Percentiles rank a stretch among this genome's conserved stretches.
Conservation (phyloP, 2,113 vertebrate species). For the Sardina pilchardus region DNA sequence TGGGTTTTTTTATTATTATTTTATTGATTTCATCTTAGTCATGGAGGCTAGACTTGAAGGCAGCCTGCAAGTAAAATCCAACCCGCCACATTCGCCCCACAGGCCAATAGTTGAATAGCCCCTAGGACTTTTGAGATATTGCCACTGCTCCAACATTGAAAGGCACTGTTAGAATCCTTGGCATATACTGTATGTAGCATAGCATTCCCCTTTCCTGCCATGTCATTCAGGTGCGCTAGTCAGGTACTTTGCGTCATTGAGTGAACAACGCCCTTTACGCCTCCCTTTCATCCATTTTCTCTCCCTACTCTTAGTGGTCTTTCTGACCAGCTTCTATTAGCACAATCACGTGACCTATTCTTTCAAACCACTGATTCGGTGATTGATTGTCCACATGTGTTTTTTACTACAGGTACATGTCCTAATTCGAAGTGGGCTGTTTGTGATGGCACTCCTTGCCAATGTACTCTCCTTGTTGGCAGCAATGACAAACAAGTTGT, state of each 20-base stretch:
- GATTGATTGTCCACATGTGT: background rate
- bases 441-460: slow-evolving; percentile 14
- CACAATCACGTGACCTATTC: background rate
- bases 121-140: too few relatives aligned
- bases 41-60: too few relatives aligned
- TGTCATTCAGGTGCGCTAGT: background rate
- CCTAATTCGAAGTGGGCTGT: slow-evolving; percentile 56
- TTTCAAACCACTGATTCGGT: background rate
- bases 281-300: background rate
- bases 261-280: background rate
- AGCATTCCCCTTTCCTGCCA: background rate
- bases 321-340: background rate
- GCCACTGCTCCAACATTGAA: too few relatives aligned
- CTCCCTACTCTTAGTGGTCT: background rate
- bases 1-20: too few relatives aligned
- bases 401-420: slow-evolving; percentile 51
- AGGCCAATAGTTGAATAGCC: too few relatives aligned
- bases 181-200: background rate
- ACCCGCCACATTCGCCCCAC: too few relatives aligned
- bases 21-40: too few relatives aligned
- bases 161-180: background rate
- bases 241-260: background rate
- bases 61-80: too few relatives aligned
- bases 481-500: accelerated
- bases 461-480: accelerated